A percentile compares a stretch with the other conserved stretches of the same genome.
phyloP scores from a whole-genome alignment of 2,888 invertebrate genomes.

The Alloscopus bannaensis region DNA sequence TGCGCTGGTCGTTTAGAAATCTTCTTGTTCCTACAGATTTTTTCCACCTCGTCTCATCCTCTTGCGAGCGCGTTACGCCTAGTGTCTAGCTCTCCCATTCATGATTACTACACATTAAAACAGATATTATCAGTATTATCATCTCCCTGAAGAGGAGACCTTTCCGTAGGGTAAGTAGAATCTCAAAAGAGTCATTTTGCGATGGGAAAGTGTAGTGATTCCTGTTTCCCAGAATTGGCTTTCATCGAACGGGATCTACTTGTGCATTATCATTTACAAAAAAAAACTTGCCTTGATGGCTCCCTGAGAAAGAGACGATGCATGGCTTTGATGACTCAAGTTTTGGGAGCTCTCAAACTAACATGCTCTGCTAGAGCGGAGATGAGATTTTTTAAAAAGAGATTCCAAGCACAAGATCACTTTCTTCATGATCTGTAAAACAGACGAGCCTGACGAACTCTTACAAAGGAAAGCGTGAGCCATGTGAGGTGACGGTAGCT shows the following conservation, averaged over 20 bases:
- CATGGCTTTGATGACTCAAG: not conserved
- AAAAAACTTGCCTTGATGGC: conserved; percentile 1
- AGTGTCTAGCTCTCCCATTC: too few species aligned
- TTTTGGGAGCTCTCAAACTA: too few species aligned
- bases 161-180: not conserved
- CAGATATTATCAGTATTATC: conserved; percentile 19
- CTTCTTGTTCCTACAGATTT: not conserved
- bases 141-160: not conserved
- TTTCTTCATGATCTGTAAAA: too few species aligned
- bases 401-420: too few species aligned
- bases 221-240: not conserved
- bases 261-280: not conserved
- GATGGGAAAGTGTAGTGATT: not conserved
- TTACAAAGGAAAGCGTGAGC: too few species aligned
- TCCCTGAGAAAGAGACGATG: too few species aligned
- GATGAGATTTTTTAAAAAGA: not conserved
- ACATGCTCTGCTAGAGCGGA: too few species aligned
- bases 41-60: not conserved
- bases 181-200: not conserved
- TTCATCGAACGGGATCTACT: not conserved
- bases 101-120: conserved; percentile 11
- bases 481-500: too few species aligned
- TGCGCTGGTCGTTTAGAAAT: not conserved
- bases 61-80: not conserved
- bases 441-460: too few species aligned